phyloP scores from a whole-genome alignment of 2,113 vertebrate genomes.

The Stigmatopora nigra region DNA sequence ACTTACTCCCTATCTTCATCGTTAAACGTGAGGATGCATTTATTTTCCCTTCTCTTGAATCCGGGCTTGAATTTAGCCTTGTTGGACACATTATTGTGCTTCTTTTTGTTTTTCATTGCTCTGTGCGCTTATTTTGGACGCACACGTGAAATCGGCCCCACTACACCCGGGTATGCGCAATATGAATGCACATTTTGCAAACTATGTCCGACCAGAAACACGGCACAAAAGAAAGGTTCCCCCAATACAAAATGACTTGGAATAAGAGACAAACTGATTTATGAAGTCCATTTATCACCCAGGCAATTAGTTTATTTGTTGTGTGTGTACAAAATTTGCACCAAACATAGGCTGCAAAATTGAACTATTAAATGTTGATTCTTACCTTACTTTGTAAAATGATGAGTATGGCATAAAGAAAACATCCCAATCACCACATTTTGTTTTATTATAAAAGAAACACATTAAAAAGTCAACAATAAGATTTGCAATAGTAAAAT shows the following conservation, averaged over 20 bases:
- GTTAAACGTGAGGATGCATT: slow-evolving; percentile 63
- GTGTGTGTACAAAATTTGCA: no score
- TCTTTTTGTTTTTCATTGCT: slow-evolving; percentile 47
- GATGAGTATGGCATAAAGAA: no score
- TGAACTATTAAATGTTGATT: neutral
- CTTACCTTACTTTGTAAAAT: neutral
- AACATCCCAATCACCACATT: slow-evolving; percentile 18
- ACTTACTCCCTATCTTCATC: slow-evolving; percentile 70
- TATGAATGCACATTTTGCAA: neutral
- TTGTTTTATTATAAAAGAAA: slow-evolving; percentile 64
- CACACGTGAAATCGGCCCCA: slow-evolving; percentile 30
- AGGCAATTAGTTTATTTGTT: no score
- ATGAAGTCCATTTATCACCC: no score
- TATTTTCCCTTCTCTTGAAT: slow-evolving; percentile 60
- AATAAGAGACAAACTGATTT: neutral
- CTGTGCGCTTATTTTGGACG: neutral
- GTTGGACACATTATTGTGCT: slow-evolving; percentile 26
- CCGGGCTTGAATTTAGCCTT: slow-evolving; percentile 47
- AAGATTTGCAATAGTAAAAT: slow-evolving; percentile 44
- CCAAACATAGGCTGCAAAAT: no score
- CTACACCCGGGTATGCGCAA: slow-evolving; percentile 9
- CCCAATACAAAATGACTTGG: neutral
- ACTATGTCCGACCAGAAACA: slow-evolving; percentile 29
- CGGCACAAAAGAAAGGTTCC: neutral
- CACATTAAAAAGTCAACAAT: slow-evolving; percentile 36